Evolutionary conservation across 1,140 invertebrate genomes (phyloP).

Genomic region (Trichoplusia ni): DNA sequence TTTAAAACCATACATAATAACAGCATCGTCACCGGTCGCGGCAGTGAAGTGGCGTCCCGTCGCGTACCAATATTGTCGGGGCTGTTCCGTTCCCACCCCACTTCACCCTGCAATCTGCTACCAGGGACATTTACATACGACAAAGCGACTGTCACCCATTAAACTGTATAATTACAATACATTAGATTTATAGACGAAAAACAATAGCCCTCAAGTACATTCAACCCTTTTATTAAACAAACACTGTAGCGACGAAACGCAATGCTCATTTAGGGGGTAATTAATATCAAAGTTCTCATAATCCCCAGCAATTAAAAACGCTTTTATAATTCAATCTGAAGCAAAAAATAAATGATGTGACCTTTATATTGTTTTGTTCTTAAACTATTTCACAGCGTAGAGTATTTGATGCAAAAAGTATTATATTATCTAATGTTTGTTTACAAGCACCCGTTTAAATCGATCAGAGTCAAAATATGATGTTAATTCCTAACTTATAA

Average conservation of each 20-base stretch:
- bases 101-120: slow-evolving; percentile 57
- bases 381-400: too few relatives aligned
- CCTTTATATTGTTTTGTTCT: slow-evolving; percentile 39
- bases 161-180: slow-evolving; percentile 75
- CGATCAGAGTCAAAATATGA: too few relatives aligned
- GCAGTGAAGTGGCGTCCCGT: slow-evolving; percentile 68
- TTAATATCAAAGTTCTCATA: slow-evolving; percentile 77
- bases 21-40: slow-evolving; percentile 47
- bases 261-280: slow-evolving; percentile 75
- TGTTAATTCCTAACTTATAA: too few relatives aligned
- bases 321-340: slow-evolving; percentile 44
- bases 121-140: slow-evolving; percentile 73
- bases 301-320: slow-evolving; percentile 63
- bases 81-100: slow-evolving; percentile 66
- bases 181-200: slow-evolving; percentile 78
- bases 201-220: slow-evolving; percentile 62
- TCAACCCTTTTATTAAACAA: slow-evolving; percentile 68
- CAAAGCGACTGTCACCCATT: slow-evolving; percentile 77
- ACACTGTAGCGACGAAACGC: slow-evolving; percentile 46
- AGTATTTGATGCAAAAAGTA: too few relatives aligned
- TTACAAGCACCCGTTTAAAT: too few relatives aligned
- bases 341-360: slow-evolving; percentile 55
- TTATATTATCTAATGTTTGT: too few relatives aligned
- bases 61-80: slow-evolving; percentile 55
- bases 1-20: slow-evolving; percentile 47